Evolutionary conservation across 2,113 vertebrate genomes (phyloP).

Genomic region (Pipra filicauda): DNA sequence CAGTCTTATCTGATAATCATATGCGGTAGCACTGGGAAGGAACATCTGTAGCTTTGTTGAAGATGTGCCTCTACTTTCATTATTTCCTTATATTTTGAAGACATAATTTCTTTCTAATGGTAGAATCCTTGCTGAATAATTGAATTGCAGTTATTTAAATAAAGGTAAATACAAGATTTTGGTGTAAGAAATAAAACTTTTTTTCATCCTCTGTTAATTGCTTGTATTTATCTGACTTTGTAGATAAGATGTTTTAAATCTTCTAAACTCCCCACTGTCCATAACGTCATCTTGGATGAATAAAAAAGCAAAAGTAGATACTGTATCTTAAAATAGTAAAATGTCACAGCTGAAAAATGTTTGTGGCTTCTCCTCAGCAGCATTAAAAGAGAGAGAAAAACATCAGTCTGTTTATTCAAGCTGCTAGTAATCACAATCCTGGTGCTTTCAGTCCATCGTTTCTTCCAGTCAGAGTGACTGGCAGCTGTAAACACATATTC

Average conservation of each 20-base stretch:
- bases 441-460: constrained; percentile 18
- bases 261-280: not conserved
- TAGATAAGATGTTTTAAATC: not conserved
- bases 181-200: not conserved
- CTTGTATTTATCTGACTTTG: not conserved
- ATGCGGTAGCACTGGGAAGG: not conserved
- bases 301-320: not conserved
- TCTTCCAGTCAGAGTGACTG: not conserved
- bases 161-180: not conserved
- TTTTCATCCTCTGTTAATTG: not conserved
- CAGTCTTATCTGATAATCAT: not conserved
- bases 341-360: not conserved
- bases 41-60: not conserved
- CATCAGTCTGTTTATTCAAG: constrained; percentile 17
- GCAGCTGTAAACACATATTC: constrained; percentile 17
- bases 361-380: not conserved
- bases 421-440: constrained; percentile 20
- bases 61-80: not conserved
- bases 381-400: not conserved
- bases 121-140: not conserved
- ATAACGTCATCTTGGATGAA: not conserved
- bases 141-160: not conserved
- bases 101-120: not conserved
- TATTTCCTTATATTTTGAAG: not conserved
- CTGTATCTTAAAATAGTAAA: not conserved